Evolutionary conservation across 2,888 invertebrate genomes (phyloP).

Genomic region (Cephalotes varians): DNA sequence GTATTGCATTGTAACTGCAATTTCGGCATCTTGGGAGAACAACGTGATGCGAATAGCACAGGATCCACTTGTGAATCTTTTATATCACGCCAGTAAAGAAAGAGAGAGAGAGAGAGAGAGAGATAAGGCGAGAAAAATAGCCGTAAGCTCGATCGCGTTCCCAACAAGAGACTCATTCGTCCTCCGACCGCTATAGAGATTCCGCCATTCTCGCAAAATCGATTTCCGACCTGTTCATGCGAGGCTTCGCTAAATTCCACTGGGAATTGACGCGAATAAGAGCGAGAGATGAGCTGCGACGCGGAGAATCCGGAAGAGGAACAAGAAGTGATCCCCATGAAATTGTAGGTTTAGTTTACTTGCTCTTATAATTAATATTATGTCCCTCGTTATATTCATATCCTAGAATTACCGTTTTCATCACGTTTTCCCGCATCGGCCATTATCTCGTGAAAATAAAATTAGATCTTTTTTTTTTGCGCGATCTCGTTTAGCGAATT

Average conservation of each 20-base stretch:
- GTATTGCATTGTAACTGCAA: slow-evolving; percentile 19
- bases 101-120: not conserved
- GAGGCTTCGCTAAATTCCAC: slow-evolving; percentile 29
- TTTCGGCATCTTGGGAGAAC: slow-evolving; percentile 13
- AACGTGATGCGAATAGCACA: slow-evolving; percentile 25
- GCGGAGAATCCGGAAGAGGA: slow-evolving; percentile 62
- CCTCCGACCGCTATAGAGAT: slow-evolving; percentile 23
- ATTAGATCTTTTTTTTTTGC: slow-evolving; percentile 31
- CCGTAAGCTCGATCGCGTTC: slow-evolving; percentile 50
- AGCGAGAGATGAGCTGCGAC: slow-evolving; percentile 65
- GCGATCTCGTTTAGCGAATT: not conserved
- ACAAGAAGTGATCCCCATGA: slow-evolving; percentile 66
- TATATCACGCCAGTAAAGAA: slow-evolving; percentile 34
- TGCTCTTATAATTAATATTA: slow-evolving; percentile 27
- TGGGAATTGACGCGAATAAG: slow-evolving; percentile 29
- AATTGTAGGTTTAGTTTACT: slow-evolving; percentile 70
- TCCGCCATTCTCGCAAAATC: slow-evolving; percentile 29
- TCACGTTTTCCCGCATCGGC: too few species aligned
- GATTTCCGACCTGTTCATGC: slow-evolving; percentile 45
- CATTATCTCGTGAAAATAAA: slow-evolving; percentile 16
- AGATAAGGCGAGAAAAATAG: not conserved
- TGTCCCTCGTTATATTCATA: not conserved
- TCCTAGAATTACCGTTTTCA: not conserved
- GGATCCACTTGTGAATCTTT: slow-evolving; percentile 54
- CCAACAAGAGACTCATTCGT: slow-evolving; percentile 42